Percentiles rank a stretch among this genome's conserved stretches.
These are phyloP conservation scores for Porites lutea DNA, from an alignment of 64 coral and sea anemone species.

Conservation along the genomic window DNA sequence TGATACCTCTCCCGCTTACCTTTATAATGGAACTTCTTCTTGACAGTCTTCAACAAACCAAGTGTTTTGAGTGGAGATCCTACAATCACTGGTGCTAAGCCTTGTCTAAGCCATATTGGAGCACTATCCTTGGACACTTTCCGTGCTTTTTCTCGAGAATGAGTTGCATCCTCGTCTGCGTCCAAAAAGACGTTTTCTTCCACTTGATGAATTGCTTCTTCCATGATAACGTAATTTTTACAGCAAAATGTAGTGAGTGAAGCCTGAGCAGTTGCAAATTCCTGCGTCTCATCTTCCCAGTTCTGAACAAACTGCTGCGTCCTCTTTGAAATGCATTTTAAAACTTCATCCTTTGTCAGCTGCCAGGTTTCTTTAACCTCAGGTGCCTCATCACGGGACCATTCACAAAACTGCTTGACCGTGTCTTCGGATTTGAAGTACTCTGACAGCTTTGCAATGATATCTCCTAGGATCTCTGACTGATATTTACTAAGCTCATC, in stretches of 20 bases:
- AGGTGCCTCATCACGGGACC: background rate
- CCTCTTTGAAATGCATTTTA: conserved; percentile 2
- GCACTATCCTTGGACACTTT: background rate
- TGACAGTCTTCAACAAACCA: background rate
- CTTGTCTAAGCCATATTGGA: conserved; percentile 2
- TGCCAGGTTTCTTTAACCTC: background rate
- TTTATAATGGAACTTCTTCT: background rate
- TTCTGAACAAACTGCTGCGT: background rate
- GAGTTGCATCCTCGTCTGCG: background rate
- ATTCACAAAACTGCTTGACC: background rate
- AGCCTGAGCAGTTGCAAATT: background rate
- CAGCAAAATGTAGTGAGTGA: background rate
- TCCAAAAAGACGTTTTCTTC: background rate
- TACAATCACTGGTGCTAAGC: conserved; percentile 1
- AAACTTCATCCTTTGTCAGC: background rate
- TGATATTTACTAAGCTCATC: background rate
- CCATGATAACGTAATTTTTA: conserved; percentile 6
- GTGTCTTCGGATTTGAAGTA: background rate
- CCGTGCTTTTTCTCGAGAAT: background rate
- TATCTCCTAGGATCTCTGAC: background rate
- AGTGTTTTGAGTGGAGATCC: background rate
- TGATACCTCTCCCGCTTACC: background rate
- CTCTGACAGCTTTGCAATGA: background rate
- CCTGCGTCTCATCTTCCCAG: background rate
- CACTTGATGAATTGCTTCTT: background rate